phyloP scores from a whole-genome alignment of 1,140 invertebrate species.

The Drosophila fuyamai region DNA sequence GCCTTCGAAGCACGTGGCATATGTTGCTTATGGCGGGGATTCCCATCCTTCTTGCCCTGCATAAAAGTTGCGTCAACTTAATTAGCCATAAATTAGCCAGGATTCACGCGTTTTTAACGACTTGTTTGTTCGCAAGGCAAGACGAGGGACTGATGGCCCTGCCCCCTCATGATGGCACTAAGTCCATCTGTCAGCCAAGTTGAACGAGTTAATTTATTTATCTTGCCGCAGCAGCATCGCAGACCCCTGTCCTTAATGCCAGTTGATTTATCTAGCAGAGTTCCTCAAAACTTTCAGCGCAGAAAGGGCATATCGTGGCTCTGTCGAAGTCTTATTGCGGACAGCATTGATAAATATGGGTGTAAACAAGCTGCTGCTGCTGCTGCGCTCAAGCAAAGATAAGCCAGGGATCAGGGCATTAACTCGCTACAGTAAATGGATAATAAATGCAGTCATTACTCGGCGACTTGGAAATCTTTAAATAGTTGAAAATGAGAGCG shows the following conservation, averaged over 20 bases:
- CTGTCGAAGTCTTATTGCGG: slow-evolving; percentile 26
- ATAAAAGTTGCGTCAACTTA: slow-evolving; percentile 59
- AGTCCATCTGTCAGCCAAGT: slow-evolving; percentile 53
- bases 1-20: slow-evolving; percentile 46
- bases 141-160: slow-evolving; percentile 3
- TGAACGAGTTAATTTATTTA: slow-evolving; percentile 67
- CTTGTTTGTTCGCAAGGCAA: slow-evolving; percentile 41
- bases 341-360: slow-evolving; percentile 51
- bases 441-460: slow-evolving; percentile 34
- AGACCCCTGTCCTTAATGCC: slow-evolving; percentile 32
- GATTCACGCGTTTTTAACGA: slow-evolving; percentile 66
- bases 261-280: slow-evolving; percentile 54
- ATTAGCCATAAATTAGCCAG: slow-evolving; percentile 70
- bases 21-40: slow-evolving; percentile 17
- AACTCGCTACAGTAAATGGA: slow-evolving; percentile 15
- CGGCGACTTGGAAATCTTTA: neutral
- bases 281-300: slow-evolving; percentile 41
- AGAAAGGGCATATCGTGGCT: neutral
- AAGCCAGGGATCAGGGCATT: slow-evolving; percentile 22
- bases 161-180: slow-evolving; percentile 40
- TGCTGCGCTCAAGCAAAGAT: slow-evolving; percentile 14
- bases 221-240: slow-evolving; percentile 27
- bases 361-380: slow-evolving; percentile 36
- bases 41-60: neutral
- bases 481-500: neutral